These are phyloP conservation scores for Menidia menidia DNA, from an alignment of 2,797 vertebrate genomes.

Conservation along the genomic window DNA sequence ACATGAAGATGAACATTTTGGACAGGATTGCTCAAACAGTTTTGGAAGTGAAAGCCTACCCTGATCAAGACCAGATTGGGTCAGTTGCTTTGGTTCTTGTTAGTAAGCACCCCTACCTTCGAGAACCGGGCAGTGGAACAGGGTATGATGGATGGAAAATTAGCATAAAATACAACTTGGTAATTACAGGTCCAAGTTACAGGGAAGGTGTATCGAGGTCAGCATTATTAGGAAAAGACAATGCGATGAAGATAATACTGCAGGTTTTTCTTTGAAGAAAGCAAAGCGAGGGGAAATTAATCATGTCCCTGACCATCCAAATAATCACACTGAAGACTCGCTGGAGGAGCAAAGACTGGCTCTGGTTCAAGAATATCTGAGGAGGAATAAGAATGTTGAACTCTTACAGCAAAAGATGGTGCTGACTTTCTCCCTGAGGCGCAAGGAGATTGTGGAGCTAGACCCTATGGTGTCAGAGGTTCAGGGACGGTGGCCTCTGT, in stretches of 20 bases:
- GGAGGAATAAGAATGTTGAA: not conserved
- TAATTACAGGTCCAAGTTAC: constrained; percentile 27
- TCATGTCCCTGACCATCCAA: constrained; percentile 1
- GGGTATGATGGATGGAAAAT: not conserved
- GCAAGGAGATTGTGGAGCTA: constrained; percentile 5
- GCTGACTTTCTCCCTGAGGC: not conserved
- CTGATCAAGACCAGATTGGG: constrained; percentile 11
- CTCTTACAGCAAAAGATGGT: constrained; percentile 9
- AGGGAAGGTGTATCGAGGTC: not conserved
- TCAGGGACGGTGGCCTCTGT: not conserved
- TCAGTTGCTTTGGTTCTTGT: constrained; percentile 12
- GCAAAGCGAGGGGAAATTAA: not conserved
- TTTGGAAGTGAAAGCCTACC: constrained; percentile 18
- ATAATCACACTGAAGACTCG: not conserved
- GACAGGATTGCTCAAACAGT: not conserved
- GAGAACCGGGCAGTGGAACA: not conserved
- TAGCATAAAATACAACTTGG: not conserved
- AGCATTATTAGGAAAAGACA: not conserved
- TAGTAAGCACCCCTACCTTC: constrained; percentile 3
- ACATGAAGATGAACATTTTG: constrained; percentile 14
- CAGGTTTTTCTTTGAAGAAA: not conserved
- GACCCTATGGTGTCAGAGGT: not conserved
- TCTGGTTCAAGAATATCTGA: not conserved
- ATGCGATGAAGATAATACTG: not conserved
- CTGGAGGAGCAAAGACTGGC: not conserved